Evolutionary conservation across 2,797 vertebrate genomes (phyloP).

Genomic region (Anolis apletophallus): DNA sequence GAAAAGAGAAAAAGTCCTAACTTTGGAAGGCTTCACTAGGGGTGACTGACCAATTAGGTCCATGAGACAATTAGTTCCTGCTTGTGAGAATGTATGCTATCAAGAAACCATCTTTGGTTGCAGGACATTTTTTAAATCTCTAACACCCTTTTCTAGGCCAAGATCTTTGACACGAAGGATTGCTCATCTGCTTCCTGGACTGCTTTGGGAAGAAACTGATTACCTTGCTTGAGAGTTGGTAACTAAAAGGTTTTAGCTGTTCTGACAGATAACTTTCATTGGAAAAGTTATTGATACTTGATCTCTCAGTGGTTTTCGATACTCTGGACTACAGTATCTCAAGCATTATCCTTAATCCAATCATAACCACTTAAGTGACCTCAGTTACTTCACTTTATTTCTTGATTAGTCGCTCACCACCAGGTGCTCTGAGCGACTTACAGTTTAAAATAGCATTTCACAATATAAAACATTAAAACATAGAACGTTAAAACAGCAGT

Average conservation of each 20-base stretch:
- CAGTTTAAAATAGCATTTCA: too few species aligned
- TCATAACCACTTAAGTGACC: too few species aligned
- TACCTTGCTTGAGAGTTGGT: not conserved
- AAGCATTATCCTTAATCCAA: not conserved
- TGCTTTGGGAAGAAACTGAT: not conserved
- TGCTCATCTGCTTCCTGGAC: too few species aligned
- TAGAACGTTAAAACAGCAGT: too few species aligned
- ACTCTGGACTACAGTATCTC: not conserved
- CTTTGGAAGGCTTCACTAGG: too few species aligned
- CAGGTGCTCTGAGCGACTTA: too few species aligned
- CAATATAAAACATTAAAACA: too few species aligned
- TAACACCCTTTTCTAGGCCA: not conserved
- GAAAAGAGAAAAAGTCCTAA: too few species aligned
- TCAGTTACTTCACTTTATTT: too few species aligned
- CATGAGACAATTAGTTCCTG: not conserved
- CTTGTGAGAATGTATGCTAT: not conserved
- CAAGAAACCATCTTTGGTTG: not conserved
- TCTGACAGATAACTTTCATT: not conserved
- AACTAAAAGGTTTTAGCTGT: not conserved
- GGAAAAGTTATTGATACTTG: not conserved
- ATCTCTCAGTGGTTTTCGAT: not conserved
- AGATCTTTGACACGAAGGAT: not conserved
- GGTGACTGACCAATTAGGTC: not conserved
- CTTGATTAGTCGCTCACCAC: too few species aligned
- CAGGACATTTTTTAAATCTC: not conserved